A percentile compares a stretch with the other conserved stretches of the same genome.
Evolutionary conservation across 2,888 invertebrate species (phyloP).

Genomic region (Drosophila paramelanica): DNA sequence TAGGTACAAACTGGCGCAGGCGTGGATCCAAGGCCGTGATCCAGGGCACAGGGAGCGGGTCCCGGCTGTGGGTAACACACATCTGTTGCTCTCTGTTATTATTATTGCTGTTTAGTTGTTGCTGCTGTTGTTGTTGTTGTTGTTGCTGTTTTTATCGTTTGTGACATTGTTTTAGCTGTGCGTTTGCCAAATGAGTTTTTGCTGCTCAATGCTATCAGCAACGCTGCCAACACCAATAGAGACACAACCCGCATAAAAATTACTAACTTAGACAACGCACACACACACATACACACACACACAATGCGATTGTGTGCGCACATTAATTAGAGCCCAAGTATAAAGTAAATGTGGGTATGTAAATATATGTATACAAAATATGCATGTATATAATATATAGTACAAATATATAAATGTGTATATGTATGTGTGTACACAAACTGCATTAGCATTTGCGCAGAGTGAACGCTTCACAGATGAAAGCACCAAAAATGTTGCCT

Average conservation of each 20-base stretch:
- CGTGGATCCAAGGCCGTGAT: constrained; percentile 12
- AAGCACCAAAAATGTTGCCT: constrained; percentile 40
- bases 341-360: constrained; percentile 13
- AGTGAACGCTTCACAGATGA: not conserved
- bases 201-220: constrained; percentile 41
- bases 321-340: constrained; percentile 72
- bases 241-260: constrained; percentile 47
- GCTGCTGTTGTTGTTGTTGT: constrained; percentile 26
- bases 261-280: constrained; percentile 16
- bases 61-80: constrained; percentile 27
- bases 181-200: constrained; percentile 49
- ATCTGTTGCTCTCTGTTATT: constrained; percentile 37
- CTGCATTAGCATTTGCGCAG: constrained; percentile 57
- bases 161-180: constrained; percentile 25
- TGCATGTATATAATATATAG: not conserved
- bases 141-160: constrained; percentile 40
- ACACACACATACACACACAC: not conserved
- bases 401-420: not conserved
- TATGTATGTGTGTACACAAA: constrained; percentile 33
- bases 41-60: constrained; percentile 1
- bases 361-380: constrained; percentile 18
- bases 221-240: not conserved
- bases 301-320: constrained; percentile 27
- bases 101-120: constrained; percentile 16
- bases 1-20: constrained; percentile 40